A percentile compares a stretch with the other conserved stretches of the same genome.
Conservation (phyloP, 2,888 invertebrate genomes). For the Holacanthella duospinosa region DNA sequence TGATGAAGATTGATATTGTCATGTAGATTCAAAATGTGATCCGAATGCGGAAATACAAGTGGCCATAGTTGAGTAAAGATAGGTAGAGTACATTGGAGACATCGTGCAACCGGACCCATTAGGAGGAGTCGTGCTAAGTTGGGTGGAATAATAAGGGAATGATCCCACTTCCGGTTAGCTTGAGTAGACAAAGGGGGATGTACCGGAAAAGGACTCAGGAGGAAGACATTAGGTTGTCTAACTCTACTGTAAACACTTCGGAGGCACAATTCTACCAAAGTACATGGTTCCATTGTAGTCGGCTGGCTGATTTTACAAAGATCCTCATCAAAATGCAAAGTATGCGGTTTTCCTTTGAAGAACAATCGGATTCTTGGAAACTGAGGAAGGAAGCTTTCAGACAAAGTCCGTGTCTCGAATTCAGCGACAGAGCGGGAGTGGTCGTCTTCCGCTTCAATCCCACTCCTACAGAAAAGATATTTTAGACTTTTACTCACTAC, state of each 20-base stretch:
- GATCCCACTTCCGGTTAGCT: too few relatives aligned
- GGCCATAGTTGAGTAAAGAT: constrained; percentile 26
- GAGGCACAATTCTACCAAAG: constrained; percentile 23
- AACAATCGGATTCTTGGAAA: not conserved
- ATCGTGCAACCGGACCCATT: constrained; percentile 21
- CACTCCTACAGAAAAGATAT: too few relatives aligned
- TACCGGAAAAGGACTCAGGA: not conserved
- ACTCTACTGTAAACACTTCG: constrained; percentile 6
- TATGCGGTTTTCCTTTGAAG: not conserved
- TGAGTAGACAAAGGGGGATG: not conserved
- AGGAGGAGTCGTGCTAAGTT: constrained; percentile 16
- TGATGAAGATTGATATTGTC: not conserved
- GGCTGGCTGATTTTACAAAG: not conserved
- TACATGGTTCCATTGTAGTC: not conserved
- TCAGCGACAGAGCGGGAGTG: too few relatives aligned
- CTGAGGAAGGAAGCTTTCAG: not conserved
- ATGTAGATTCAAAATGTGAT: not conserved
- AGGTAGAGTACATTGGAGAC: constrained; percentile 23
- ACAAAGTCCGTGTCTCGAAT: too few relatives aligned
- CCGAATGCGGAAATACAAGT: constrained; percentile 18
- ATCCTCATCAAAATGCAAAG: not conserved
- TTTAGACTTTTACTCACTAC: too few relatives aligned
- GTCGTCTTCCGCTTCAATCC: too few relatives aligned
- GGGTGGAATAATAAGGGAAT: constrained; percentile 18
- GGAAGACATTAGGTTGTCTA: not conserved